phyloP scores from a whole-genome alignment of 2,888 invertebrate species.

The Ochropleura plecta region DNA sequence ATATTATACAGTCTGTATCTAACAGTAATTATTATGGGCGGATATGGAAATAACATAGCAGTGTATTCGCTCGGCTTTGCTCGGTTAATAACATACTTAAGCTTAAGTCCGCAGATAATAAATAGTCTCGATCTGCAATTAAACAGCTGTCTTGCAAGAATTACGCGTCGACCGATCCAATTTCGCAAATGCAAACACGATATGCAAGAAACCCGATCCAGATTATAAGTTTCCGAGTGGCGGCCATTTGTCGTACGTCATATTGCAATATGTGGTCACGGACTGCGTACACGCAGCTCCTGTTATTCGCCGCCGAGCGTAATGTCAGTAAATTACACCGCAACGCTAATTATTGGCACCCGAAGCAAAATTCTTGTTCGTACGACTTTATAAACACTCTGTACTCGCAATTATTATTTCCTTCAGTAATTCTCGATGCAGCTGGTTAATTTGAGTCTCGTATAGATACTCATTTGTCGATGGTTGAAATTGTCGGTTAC shows the following conservation, averaged over 20 bases:
- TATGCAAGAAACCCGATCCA: slow-evolving; percentile 83
- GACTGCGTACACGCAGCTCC: slow-evolving; percentile 82
- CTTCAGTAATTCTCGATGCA: slow-evolving; percentile 62
- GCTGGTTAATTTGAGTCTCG: slow-evolving; percentile 48
- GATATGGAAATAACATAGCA: slow-evolving; percentile 59
- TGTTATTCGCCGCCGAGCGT: slow-evolving; percentile 84
- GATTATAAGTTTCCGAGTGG: slow-evolving; percentile 81
- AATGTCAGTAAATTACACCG: slow-evolving; percentile 87
- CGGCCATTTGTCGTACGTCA: slow-evolving; percentile 85
- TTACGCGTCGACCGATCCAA: slow-evolving; percentile 72
- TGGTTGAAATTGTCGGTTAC: slow-evolving; percentile 57
- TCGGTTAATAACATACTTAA: slow-evolving; percentile 66
- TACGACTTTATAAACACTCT: slow-evolving; percentile 67
- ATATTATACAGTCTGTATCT: slow-evolving; percentile 9
- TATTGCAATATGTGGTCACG: slow-evolving; percentile 75
- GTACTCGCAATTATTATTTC: slow-evolving; percentile 68
- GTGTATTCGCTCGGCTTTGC: slow-evolving; percentile 47
- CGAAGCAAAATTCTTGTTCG: slow-evolving; percentile 68
- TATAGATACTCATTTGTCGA: slow-evolving; percentile 34
- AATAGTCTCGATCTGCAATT: slow-evolving; percentile 70
- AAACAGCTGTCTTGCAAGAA: slow-evolving; percentile 74
- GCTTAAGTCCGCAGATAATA: slow-evolving; percentile 64
- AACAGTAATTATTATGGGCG: slow-evolving; percentile 55
- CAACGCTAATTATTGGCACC: slow-evolving; percentile 79
- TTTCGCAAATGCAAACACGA: slow-evolving; percentile 81